These are phyloP conservation scores for Sciurus niger DNA, from an alignment of 2,113 vertebrate species.

Conservation along the genomic window DNA sequence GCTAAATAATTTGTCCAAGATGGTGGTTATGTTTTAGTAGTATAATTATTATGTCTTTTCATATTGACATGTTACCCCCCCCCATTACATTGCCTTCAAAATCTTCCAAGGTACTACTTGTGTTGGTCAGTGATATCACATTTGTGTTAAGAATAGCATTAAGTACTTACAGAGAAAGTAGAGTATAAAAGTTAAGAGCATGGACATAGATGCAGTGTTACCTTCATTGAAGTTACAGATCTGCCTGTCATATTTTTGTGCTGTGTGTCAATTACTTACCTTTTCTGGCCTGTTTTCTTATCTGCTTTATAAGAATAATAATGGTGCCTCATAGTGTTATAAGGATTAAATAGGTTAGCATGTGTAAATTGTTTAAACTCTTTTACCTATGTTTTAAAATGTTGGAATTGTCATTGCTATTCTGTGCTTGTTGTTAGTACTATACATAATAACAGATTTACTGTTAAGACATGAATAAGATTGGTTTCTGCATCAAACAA, in stretches of 20 bases:
- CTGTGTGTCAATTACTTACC: not conserved
- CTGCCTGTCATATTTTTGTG: too few species aligned
- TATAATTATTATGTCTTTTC: not conserved
- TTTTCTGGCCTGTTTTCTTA: not conserved
- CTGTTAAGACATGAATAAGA: not conserved
- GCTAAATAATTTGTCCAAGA: not conserved
- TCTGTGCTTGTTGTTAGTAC: not conserved
- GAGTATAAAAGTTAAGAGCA: not conserved
- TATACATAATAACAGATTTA: not conserved
- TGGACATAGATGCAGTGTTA: not conserved
- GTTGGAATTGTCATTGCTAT: not conserved
- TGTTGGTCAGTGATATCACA: not conserved
- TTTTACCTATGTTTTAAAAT: not conserved
- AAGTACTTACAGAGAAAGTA: not conserved
- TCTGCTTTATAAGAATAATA: not conserved
- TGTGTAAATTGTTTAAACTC: too few species aligned
- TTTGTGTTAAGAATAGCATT: not conserved
- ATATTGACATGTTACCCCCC: not conserved
- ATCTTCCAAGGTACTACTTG: not conserved
- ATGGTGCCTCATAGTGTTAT: not conserved
- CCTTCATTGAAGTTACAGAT: not conserved
- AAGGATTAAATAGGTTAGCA: not conserved
- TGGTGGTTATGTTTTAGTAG: not conserved
- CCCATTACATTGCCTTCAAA: not conserved
- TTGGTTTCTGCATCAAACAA: not conserved